Conservation (phyloP, 2,888 invertebrate species). For the Caenorhabditis japonica region DNA sequence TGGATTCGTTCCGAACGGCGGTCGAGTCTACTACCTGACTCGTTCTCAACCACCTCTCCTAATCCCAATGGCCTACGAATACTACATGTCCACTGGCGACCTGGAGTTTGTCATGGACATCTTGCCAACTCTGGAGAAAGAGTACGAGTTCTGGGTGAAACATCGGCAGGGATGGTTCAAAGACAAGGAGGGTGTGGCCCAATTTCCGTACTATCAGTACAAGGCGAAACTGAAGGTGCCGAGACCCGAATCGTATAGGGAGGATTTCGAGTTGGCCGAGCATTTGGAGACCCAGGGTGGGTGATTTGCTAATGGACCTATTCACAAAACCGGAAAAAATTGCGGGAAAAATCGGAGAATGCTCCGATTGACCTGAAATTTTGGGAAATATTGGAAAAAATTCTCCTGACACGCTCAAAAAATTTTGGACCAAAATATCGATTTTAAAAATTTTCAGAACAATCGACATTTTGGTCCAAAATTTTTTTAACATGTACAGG, state of each 20-base stretch:
- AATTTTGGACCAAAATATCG: no score
- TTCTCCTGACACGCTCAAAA: no score
- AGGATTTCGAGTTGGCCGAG: constrained; percentile 77
- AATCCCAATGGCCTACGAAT: constrained; percentile 85
- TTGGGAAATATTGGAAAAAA: no score
- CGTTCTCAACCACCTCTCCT: constrained; percentile 80
- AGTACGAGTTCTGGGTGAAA: constrained; percentile 86
- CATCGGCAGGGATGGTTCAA: constrained; percentile 79
- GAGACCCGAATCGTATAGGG: constrained; percentile 89
- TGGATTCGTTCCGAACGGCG: constrained; percentile 87
- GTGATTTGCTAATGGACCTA: no score
- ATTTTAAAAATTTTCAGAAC: no score
- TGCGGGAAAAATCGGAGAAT: no score
- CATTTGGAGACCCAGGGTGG: constrained; percentile 53
- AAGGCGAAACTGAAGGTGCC: constrained; percentile 87
- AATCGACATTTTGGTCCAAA: no score
- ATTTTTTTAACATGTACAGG: no score
- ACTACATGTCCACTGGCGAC: constrained; percentile 86
- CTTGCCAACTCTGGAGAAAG: constrained; percentile 78
- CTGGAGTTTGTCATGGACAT: constrained; percentile 81
- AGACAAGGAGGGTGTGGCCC: constrained; percentile 78
- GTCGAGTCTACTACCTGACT: constrained; percentile 85
- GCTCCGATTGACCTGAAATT: no score
- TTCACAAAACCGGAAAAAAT: no score
- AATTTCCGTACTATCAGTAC: constrained; percentile 83